A percentile compares a stretch with the other conserved stretches of the same genome.
These are phyloP conservation scores for Aulostomus chinensis DNA, from an alignment of 2,797 vertebrate genomes.

Conservation along the genomic window DNA sequence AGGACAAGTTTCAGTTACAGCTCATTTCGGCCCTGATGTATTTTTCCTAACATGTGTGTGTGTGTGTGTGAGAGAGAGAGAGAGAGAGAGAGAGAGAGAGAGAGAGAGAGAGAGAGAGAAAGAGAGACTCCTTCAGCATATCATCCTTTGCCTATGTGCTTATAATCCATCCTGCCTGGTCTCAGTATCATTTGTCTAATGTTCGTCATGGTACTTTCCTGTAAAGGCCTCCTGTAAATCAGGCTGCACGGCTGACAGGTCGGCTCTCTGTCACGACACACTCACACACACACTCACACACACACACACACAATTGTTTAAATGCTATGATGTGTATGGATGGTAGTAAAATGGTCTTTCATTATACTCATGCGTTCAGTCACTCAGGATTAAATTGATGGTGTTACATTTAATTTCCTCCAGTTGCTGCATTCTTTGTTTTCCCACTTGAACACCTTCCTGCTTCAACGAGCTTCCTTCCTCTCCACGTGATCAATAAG, in stretches of 20 bases:
- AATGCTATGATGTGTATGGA: no score
- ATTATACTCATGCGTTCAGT: no score
- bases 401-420: no score
- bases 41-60: slow-evolving; percentile 1
- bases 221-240: slow-evolving; percentile 53
- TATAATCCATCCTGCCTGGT: slow-evolving; percentile 59
- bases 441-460: no score
- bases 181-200: slow-evolving; percentile 60
- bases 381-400: no score
- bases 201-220: slow-evolving; percentile 53
- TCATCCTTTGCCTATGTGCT: slow-evolving; percentile 29
- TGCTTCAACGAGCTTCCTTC: no score
- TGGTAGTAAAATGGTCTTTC: no score
- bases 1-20: slow-evolving; percentile 59
- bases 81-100: slow-evolving; percentile 4
- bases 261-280: background rate
- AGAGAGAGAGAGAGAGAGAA: background rate
- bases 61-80: slow-evolving; percentile 8
- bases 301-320: background rate
- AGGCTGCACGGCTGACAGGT: slow-evolving; percentile 22
- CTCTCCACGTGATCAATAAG: no score
- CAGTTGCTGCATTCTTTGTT: no score
- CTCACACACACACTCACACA: background rate
- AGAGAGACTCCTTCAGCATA: no score
- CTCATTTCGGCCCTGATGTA: slow-evolving; percentile 41